Evolutionary conservation across 2,888 invertebrate genomes (phyloP).

Genomic region (Drosophila hamatofila): DNA sequence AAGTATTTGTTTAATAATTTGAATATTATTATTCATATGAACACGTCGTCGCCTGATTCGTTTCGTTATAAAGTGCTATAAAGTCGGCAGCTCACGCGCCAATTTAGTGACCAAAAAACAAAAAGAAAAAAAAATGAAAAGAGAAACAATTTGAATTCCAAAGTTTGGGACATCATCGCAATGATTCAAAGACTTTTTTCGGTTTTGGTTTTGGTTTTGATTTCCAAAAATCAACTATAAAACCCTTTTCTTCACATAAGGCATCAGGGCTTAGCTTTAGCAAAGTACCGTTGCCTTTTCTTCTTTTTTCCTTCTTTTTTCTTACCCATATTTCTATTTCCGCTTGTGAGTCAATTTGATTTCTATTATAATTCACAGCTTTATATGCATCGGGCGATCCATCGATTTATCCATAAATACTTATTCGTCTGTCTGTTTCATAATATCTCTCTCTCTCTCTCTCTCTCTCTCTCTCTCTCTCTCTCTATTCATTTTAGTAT

Average conservation of each 20-base stretch:
- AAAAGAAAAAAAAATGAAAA: slow-evolving; percentile 1
- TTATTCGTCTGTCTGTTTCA: slow-evolving; percentile 54
- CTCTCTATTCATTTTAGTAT: slow-evolving; percentile 17
- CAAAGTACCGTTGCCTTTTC: slow-evolving; percentile 45
- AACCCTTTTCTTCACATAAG: slow-evolving; percentile 5
- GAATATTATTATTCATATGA: slow-evolving; percentile 78
- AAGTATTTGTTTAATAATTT: slow-evolving; percentile 50
- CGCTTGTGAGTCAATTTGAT: slow-evolving; percentile 43
- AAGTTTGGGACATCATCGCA: slow-evolving; percentile 45
- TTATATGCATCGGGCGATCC: slow-evolving; percentile 58
- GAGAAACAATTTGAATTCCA: slow-evolving; percentile 56
- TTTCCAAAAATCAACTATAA: slow-evolving; percentile 3
- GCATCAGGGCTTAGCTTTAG: slow-evolving; percentile 10
- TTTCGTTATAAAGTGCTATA: slow-evolving; percentile 48
- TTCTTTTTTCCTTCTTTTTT: slow-evolving; percentile 1
- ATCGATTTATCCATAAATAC: slow-evolving; percentile 49
- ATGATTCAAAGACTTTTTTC: slow-evolving; percentile 29
- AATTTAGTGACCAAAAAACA: slow-evolving; percentile 52
- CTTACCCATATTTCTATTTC: slow-evolving; percentile 59
- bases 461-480: slow-evolving; percentile 25
- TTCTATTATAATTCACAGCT: slow-evolving; percentile 46
- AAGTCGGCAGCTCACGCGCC: slow-evolving; percentile 57
- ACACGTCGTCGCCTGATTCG: slow-evolving; percentile 57
- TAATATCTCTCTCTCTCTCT: slow-evolving; percentile 47
- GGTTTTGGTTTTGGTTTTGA: not conserved